phyloP scores from a whole-genome alignment of 2,113 vertebrate genomes.

The Paratilapia polleni region DNA sequence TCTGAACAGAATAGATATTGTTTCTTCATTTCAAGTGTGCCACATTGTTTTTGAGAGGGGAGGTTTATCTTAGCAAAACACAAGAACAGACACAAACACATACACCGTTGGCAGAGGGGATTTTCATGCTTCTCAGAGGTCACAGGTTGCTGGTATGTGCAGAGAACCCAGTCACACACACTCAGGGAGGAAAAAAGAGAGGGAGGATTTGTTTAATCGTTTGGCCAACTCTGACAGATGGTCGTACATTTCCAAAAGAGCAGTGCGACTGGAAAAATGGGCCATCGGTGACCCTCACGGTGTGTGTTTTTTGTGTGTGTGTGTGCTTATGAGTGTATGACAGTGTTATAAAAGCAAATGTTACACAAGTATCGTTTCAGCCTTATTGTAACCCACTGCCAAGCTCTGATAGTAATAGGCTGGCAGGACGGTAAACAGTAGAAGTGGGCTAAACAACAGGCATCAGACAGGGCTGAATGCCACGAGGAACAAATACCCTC shows the following conservation, averaged over 20 bases:
- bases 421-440: conserved; percentile 50
- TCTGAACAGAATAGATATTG: conserved; percentile 50
- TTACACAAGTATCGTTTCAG: conserved; percentile 49
- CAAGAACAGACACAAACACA: neutral
- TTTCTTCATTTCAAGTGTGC: conserved; percentile 49
- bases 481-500: conserved; percentile 50
- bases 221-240: conserved; percentile 83
- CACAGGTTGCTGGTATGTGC: conserved; percentile 46
- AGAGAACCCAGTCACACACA: conserved; percentile 12
- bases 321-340: conserved; percentile 48
- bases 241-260: conserved; percentile 77
- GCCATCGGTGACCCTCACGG: conserved; percentile 68
- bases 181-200: conserved; percentile 15
- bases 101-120: conserved; percentile 1
- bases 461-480: conserved; percentile 51
- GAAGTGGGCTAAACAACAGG: conserved; percentile 61
- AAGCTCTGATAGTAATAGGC: conserved; percentile 50
- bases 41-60: conserved; percentile 18
- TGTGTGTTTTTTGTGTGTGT: conserved; percentile 33
- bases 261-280: conserved; percentile 65
- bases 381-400: conserved; percentile 39
- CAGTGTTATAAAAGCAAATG: conserved; percentile 60
- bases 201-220: conserved; percentile 72
- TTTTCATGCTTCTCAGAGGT: conserved; percentile 45
- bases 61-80: conserved; percentile 30